A percentile compares a stretch with the other conserved stretches of the same genome.
phyloP scores from a whole-genome alignment of 2,113 vertebrate genomes.

The Dolichallabes microphthalmus region DNA sequence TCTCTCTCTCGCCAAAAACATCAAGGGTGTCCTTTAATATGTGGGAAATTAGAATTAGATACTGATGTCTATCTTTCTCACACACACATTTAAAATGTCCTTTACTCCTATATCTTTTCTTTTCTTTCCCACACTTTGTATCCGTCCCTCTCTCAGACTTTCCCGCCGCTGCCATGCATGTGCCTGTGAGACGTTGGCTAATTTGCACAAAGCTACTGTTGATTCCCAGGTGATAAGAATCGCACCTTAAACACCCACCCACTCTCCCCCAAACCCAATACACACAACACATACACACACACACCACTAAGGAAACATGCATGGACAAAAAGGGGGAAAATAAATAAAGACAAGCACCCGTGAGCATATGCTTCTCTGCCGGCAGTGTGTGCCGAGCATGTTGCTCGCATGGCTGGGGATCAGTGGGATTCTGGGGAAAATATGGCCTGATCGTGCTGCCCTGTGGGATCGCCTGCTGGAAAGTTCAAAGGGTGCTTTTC shows the following conservation, averaged over 20 bases:
- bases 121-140: constrained; percentile 18
- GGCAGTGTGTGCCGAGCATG: not conserved
- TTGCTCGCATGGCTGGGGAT: constrained; percentile 27
- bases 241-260: constrained; percentile 17
- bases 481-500: constrained; percentile 59
- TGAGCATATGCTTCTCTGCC: not conserved
- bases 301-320: not conserved
- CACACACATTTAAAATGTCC: not conserved
- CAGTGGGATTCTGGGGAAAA: constrained; percentile 41
- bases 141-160: not conserved
- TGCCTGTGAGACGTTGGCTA: constrained; percentile 3
- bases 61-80: not conserved
- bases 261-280: not conserved
- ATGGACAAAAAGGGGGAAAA: not conserved
- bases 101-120: not conserved
- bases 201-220: constrained; percentile 34
- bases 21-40: not conserved
- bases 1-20: not conserved
- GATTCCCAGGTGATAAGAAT: constrained; percentile 37
- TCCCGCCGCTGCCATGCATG: not conserved
- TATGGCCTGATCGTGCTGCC: constrained; percentile 30
- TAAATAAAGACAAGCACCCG: not conserved
- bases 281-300: not conserved
- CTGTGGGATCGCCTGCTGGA: constrained; percentile 48
- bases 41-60: not conserved